These are phyloP conservation scores for Pasiphila rectangulata DNA, from an alignment of 2,888 invertebrate genomes.

Conservation along the genomic window DNA sequence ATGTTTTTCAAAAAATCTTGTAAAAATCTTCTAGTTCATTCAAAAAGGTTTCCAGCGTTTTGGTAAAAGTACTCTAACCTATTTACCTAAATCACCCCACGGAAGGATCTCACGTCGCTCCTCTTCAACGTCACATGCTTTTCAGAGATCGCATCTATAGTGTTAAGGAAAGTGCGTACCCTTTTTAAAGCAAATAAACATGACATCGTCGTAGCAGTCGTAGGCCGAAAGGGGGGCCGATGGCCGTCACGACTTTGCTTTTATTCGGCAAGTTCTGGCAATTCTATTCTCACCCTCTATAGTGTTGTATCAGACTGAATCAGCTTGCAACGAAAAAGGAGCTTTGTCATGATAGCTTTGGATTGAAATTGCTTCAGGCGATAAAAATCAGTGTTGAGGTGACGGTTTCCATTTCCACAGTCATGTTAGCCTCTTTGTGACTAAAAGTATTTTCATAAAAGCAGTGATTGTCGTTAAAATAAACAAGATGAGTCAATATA, in stretches of 20 bases:
- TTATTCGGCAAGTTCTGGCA: conserved; percentile 61
- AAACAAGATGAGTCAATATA: too few relatives aligned
- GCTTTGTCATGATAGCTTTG: background rate
- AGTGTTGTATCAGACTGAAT: conserved; percentile 2
- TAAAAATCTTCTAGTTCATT: conserved; percentile 2
- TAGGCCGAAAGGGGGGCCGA: conserved; percentile 51
- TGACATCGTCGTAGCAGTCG: conserved; percentile 72
- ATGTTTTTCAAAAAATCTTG: background rate
- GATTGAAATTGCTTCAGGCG: background rate
- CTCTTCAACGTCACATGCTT: conserved; percentile 59
- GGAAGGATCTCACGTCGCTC: conserved; percentile 58
- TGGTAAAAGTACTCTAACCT: conserved; percentile 47
- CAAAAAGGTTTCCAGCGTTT: conserved; percentile 24
- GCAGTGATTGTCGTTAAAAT: too few relatives aligned
- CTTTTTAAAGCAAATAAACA: conserved; percentile 75
- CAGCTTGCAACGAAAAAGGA: background rate
- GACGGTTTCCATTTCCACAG: background rate
- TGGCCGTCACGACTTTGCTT: conserved; percentile 59
- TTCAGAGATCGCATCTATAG: conserved; percentile 46
- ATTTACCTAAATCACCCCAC: conserved; percentile 54
- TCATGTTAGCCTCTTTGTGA: too few relatives aligned
- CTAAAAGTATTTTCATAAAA: too few relatives aligned
- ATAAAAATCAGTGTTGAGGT: conserved; percentile 37
- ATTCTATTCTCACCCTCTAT: conserved; percentile 48
- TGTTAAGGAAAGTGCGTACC: conserved; percentile 61